These are phyloP conservation scores for Agonopterix arenella DNA, from an alignment of 2,888 invertebrate genomes.

Conservation along the genomic window DNA sequence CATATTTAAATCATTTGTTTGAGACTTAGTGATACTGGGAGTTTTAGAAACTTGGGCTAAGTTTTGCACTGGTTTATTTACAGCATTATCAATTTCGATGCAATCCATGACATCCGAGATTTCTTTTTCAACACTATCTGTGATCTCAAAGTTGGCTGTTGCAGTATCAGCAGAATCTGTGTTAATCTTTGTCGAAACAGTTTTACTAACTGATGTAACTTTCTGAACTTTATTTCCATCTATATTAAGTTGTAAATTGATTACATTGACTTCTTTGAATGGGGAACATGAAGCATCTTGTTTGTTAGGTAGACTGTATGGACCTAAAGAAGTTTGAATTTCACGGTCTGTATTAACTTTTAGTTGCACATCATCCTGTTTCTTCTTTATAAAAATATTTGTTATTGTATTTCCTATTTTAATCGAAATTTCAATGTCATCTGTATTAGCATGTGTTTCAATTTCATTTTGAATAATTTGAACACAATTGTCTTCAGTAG, in stretches of 20 bases:
- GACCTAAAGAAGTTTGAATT: conserved; percentile 47
- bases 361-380: conserved; percentile 48
- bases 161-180: conserved; percentile 62
- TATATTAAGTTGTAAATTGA: conserved; percentile 25
- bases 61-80: conserved; percentile 6
- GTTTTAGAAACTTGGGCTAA: neutral
- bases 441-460: conserved; percentile 22
- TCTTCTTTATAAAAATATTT: conserved; percentile 55
- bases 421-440: conserved; percentile 60
- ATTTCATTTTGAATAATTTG: conserved; percentile 19
- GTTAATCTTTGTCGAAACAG: conserved; percentile 43
- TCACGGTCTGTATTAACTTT: conserved; percentile 50
- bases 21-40: neutral
- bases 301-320: conserved; percentile 17
- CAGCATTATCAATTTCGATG: conserved; percentile 20
- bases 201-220: conserved; percentile 18
- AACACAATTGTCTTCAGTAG: conserved; percentile 8
- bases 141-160: conserved; percentile 51
- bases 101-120: conserved; percentile 47
- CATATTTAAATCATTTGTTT: neutral
- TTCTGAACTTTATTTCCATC: conserved; percentile 10
- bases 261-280: conserved; percentile 14
- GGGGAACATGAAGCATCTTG: conserved; percentile 10
- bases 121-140: conserved; percentile 61
- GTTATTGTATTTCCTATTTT: conserved; percentile 54